Evolutionary conservation across 2,113 vertebrate species (phyloP).

Genomic region (Piaya cayana): DNA sequence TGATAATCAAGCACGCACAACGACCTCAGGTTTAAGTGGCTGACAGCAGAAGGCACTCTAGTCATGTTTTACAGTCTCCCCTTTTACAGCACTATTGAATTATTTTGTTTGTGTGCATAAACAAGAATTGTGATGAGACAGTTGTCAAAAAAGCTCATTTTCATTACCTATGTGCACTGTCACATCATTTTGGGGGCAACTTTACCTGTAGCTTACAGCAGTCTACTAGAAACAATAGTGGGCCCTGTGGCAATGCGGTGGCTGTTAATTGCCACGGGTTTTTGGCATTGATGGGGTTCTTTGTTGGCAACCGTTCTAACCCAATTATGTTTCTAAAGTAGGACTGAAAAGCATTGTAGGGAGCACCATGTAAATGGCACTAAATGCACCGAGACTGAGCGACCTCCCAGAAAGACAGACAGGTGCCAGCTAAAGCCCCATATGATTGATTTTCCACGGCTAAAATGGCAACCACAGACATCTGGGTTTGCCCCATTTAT

Average conservation of each 20-base stretch:
- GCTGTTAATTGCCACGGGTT: not conserved
- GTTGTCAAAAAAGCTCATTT: not conserved
- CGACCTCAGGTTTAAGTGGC: not conserved
- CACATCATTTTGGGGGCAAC: not conserved
- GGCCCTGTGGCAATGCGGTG: not conserved
- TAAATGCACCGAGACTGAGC: not conserved
- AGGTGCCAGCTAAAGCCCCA: slow-evolving; percentile 66
- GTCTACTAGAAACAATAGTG: slow-evolving; percentile 17
- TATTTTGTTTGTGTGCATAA: not conserved
- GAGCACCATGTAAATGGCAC: slow-evolving; percentile 25
- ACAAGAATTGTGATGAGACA: not conserved
- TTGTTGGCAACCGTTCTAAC: slow-evolving; percentile 55
- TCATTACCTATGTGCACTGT: not conserved
- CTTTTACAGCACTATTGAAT: not conserved
- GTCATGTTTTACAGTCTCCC: not conserved
- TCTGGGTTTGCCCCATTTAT: slow-evolving; percentile 30
- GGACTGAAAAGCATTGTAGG: slow-evolving; percentile 42
- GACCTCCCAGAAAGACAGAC: slow-evolving; percentile 67
- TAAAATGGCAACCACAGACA: slow-evolving; percentile 48
- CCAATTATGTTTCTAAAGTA: slow-evolving; percentile 52
- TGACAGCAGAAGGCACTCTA: not conserved
- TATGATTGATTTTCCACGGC: slow-evolving; percentile 66
- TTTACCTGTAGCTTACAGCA: slow-evolving; percentile 25
- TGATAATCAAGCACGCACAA: not conserved
- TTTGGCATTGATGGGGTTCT: slow-evolving; percentile 13